These are phyloP conservation scores for Chloropsis hardwickii DNA, from an alignment of 2,113 vertebrate species.

Conservation along the genomic window DNA sequence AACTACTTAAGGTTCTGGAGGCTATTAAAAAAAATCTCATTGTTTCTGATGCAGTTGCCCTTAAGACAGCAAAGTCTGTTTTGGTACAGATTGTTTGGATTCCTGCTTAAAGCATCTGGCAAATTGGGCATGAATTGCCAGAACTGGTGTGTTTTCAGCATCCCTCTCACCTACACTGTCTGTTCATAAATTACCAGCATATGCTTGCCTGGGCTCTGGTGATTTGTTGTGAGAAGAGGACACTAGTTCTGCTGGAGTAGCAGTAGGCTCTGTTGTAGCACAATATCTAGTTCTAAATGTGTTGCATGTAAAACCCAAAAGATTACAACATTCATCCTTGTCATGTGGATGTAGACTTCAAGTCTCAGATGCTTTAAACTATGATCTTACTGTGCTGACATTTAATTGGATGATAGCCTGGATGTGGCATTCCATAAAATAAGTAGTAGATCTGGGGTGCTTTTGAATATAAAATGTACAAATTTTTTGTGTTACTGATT, in stretches of 20 bases:
- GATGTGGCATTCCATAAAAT: background rate
- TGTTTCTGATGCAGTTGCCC: background rate
- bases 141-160: background rate
- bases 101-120: background rate
- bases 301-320: background rate
- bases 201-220: background rate
- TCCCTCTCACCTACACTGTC: background rate
- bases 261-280: background rate
- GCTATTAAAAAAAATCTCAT: background rate
- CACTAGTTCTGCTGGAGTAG: background rate
- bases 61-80: background rate
- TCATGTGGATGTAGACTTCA: accelerated
- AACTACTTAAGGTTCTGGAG: slow-evolving; percentile 1
- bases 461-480: background rate
- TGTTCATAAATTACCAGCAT: background rate
- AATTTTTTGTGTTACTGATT: background rate
- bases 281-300: background rate
- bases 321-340: background rate
- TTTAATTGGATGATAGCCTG: background rate
- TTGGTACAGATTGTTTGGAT: background rate
- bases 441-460: background rate
- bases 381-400: background rate
- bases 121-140: background rate
- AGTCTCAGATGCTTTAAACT: background rate
- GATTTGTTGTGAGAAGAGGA: background rate